Evolutionary conservation across 2,888 invertebrate genomes (phyloP).

Genomic region (Microchrysa polita): DNA sequence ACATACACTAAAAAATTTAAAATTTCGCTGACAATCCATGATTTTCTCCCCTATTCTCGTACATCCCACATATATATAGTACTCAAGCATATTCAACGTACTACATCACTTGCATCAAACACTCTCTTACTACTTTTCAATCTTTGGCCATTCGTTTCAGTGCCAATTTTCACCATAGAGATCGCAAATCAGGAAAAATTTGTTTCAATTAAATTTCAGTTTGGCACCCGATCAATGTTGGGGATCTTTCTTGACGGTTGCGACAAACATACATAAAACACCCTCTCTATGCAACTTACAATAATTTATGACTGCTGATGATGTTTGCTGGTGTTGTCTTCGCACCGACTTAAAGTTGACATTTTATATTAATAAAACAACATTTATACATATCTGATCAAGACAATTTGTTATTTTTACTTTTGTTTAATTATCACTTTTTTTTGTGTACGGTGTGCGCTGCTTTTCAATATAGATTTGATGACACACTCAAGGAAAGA

Average conservation of each 20-base stretch:
- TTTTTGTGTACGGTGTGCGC: constrained; percentile 6
- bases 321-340: background rate
- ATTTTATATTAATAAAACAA: background rate
- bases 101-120: too few species aligned
- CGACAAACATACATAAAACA: constrained; percentile 1
- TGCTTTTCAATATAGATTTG: constrained; percentile 18
- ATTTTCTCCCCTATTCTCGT: too few species aligned
- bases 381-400: background rate
- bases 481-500: constrained; percentile 8
- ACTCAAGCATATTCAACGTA: too few species aligned
- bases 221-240: constrained; percentile 32
- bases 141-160: background rate
- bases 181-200: constrained; percentile 33
- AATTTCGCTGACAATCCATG: too few species aligned
- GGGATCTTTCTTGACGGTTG: too few species aligned
- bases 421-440: constrained; percentile 23
- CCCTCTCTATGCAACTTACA: background rate
- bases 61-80: too few species aligned
- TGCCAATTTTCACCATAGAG: constrained; percentile 15
- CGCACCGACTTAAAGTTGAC: too few species aligned
- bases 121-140: constrained; percentile 25
- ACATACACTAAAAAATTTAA: too few species aligned
- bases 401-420: constrained; percentile 9
- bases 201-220: constrained; percentile 33
- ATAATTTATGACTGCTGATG: constrained; percentile 4